Evolutionary conservation across 2,888 invertebrate species (phyloP), one percentile per base, ranked within the genome.

Genomic region (Altica lythri): DNA sequence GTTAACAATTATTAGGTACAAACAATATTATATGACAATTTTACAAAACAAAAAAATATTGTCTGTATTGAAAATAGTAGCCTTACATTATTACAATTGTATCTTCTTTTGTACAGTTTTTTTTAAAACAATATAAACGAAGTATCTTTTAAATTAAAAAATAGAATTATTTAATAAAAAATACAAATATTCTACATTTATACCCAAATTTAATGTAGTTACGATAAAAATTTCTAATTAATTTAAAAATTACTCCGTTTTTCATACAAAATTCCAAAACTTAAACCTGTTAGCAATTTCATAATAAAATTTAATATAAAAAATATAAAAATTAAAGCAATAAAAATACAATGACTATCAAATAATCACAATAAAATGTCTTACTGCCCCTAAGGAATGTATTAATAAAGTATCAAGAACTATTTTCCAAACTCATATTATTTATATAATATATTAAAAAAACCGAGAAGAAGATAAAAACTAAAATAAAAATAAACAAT

Each of bases 271-370:
- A 12, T 34, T 14, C 9, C 4, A 34, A 34, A 34, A 2, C 16
- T 4, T 6, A 34, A 30, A 30, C 30, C 2, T 12, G 30, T 30
- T 30, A 30, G 6, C 13, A 12, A 4, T 12, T 30, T 30, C 13
- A 27, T 12, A 12, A 12, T 12, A 30, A 30, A 30, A 30, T 3
- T 30, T 30, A 30, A 30, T 13, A 12, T 8, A 13, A 29, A 8
- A 30, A 30, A 12, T 12, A 30, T 30, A 30, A 30, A 30, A 30
- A 30, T 30, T 13, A 13, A 30, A 13, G n/a, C n/a, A n/a, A 30
- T 30, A 30, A 12, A 30, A 30, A 30, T 30, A 30, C 13, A 42
- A 42, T 42, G 27, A 42, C 40, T 42, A 42, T 42, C 13, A 8
- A 25, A 42, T 25, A 42, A 42, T 42, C 27, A 42, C 40, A 25